Conservation (phyloP, 1,140 invertebrate species). For the Papilio helenus region DNA sequence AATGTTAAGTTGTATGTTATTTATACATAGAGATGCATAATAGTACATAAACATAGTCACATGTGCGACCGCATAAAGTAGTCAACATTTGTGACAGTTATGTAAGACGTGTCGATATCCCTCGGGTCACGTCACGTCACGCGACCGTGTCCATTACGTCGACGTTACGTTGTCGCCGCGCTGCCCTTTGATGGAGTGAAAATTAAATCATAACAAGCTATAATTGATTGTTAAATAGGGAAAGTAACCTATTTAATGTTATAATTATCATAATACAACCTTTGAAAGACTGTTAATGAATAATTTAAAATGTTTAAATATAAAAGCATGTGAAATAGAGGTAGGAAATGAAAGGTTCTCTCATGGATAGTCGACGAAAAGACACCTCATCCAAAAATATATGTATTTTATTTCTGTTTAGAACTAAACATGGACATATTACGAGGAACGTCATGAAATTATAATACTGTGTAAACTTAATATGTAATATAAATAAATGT, state of each 20-base stretch:
- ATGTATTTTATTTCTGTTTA: background rate
- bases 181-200: constrained; percentile 37
- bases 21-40: background rate
- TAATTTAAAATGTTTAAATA: background rate
- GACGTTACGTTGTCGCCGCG: background rate
- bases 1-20: background rate
- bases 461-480: constrained; percentile 1
- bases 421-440: background rate
- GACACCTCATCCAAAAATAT: background rate
- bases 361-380: background rate
- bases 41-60: too few relatives aligned
- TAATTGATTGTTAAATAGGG: constrained; percentile 7
- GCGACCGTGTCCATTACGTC: background rate
- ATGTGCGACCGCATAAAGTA: background rate
- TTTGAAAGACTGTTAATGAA: background rate
- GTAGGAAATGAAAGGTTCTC: too few relatives aligned
- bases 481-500: background rate
- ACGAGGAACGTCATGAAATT: background rate
- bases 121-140: background rate
- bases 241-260: background rate
- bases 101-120: background rate
- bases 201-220: constrained; percentile 13
- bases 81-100: constrained; percentile 7
- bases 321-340: background rate
- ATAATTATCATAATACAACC: background rate